These are phyloP conservation scores for Protobothrops mucrosquamatus DNA, from an alignment of 2,113 vertebrate genomes.

Conservation along the genomic window DNA sequence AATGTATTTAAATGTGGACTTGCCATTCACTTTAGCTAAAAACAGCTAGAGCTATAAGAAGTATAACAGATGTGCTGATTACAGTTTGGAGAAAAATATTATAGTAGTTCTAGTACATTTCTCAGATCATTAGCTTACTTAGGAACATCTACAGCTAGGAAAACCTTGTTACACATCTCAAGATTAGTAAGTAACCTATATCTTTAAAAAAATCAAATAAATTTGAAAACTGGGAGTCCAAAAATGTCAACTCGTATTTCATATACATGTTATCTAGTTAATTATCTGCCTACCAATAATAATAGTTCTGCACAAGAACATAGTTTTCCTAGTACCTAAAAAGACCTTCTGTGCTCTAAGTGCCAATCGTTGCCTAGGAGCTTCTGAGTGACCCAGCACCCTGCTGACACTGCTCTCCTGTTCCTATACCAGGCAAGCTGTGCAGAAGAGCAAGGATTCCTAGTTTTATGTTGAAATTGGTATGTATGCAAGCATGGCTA, in stretches of 20 bases:
- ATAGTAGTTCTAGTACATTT: not conserved
- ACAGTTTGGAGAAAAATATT: not conserved
- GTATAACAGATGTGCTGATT: not conserved
- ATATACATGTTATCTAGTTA: not conserved
- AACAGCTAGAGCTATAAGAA: not conserved
- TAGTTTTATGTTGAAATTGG: not conserved
- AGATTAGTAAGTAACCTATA: not conserved
- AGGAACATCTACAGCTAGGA: not conserved
- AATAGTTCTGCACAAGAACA: not conserved
- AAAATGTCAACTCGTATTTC: not conserved
- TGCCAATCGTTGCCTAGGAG: not conserved
- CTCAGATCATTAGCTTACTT: not conserved
- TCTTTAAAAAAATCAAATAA: not conserved
- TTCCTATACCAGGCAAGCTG: not conserved
- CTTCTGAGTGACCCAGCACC: not conserved
- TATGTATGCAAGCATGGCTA: not conserved
- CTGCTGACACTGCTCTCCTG: not conserved
- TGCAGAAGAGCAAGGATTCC: not conserved
- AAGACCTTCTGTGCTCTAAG: conserved; percentile 10
- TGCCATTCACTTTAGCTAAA: not conserved
- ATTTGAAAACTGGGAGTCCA: not conserved
- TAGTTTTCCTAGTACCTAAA: not conserved
- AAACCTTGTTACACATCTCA: not conserved
- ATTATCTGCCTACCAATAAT: conserved; percentile 7
- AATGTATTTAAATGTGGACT: not conserved